Conservation (phyloP, 1,140 invertebrate species). For the Gonioctena quinquepunctata region DNA sequence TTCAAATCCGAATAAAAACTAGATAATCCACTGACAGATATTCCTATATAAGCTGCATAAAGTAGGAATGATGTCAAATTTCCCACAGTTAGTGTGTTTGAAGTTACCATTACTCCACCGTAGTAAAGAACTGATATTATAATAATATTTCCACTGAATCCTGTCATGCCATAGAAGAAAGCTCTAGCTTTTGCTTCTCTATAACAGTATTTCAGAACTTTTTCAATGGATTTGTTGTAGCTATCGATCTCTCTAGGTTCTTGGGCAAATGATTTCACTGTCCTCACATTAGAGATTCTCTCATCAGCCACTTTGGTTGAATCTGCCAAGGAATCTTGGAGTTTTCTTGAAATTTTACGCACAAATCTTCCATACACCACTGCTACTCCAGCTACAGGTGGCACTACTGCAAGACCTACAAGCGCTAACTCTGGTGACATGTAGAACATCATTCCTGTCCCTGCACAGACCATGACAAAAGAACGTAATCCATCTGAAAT, state of each 20-base stretch:
- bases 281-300: slow-evolving; percentile 89
- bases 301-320: slow-evolving; percentile 86
- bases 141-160: slow-evolving; percentile 90
- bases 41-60: slow-evolving; percentile 90
- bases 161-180: slow-evolving; percentile 91
- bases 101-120: slow-evolving; percentile 86
- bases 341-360: slow-evolving; percentile 78
- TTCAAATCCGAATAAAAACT: slow-evolving; percentile 93
- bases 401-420: slow-evolving; percentile 85
- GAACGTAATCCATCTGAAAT: slow-evolving; percentile 92
- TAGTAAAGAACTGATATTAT: slow-evolving; percentile 93
- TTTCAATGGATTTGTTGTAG: slow-evolving; percentile 72
- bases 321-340: slow-evolving; percentile 83
- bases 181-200: slow-evolving; percentile 86
- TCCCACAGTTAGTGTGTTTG: slow-evolving; percentile 83
- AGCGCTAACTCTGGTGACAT: slow-evolving; percentile 86
- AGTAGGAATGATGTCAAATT: slow-evolving; percentile 88
- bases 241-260: slow-evolving; percentile 75
- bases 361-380: slow-evolving; percentile 90
- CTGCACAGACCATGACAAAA: slow-evolving; percentile 79
- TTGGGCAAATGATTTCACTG: slow-evolving; percentile 90
- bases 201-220: slow-evolving; percentile 79
- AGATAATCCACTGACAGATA: slow-evolving; percentile 84
- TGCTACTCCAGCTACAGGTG: slow-evolving; percentile 81
- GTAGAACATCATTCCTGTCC: slow-evolving; percentile 94